These are phyloP conservation scores for Tortricodes alternella DNA, from an alignment of 2,888 invertebrate genomes.

Conservation along the genomic window DNA sequence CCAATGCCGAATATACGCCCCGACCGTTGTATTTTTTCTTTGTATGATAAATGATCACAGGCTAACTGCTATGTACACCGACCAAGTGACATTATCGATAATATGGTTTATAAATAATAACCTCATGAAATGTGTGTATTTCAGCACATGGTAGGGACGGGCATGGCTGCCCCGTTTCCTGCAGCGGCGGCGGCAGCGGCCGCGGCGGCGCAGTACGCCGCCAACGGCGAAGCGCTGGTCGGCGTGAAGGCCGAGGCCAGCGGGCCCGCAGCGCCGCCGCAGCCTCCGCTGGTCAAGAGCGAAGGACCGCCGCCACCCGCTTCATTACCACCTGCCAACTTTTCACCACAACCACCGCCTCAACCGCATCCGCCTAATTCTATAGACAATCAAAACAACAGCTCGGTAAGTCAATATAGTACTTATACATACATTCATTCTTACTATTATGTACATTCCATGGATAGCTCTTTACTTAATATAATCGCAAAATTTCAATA, in stretches of 20 bases:
- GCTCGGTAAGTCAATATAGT: slow-evolving; percentile 57
- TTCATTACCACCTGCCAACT: slow-evolving; percentile 71
- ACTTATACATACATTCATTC: too few relatives aligned
- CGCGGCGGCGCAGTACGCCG: slow-evolving; percentile 83
- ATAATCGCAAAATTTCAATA: too few relatives aligned
- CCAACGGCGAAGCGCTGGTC: slow-evolving; percentile 80
- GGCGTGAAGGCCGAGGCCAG: slow-evolving; percentile 75
- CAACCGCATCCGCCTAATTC: slow-evolving; percentile 76
- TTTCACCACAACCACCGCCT: slow-evolving; percentile 73
- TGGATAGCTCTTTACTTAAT: too few relatives aligned
- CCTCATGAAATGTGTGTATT: slow-evolving; percentile 57
- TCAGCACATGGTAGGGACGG: slow-evolving; percentile 97
- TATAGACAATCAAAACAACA: slow-evolving; percentile 83
- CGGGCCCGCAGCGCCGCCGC: slow-evolving; percentile 64
- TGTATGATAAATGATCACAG: not conserved
- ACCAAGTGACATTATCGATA: too few relatives aligned
- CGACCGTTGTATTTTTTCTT: not conserved
- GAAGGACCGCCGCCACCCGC: slow-evolving; percentile 77
- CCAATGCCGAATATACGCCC: too few relatives aligned
- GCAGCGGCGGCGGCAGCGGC: slow-evolving; percentile 85
- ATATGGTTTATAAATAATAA: too few relatives aligned
- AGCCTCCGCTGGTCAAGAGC: slow-evolving; percentile 78
- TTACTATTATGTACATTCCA: too few relatives aligned
- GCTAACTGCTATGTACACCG: not conserved
- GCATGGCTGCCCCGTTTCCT: slow-evolving; percentile 89